Conservation (phyloP, 2,113 vertebrate species). For the Bothrops jararaca region DNA sequence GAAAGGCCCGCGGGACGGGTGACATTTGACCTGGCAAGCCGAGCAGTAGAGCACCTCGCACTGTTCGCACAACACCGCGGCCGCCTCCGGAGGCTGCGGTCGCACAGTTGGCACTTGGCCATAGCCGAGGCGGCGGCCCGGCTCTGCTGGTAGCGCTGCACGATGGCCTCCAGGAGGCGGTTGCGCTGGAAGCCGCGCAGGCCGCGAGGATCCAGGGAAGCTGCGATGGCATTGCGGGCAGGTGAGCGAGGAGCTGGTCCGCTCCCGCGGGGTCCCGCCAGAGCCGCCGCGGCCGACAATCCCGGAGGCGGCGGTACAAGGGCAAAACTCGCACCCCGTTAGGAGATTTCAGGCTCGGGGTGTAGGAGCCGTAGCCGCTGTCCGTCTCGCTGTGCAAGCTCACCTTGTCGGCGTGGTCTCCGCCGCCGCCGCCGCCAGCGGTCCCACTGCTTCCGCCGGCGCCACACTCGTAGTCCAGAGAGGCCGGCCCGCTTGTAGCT, state of each 20-base stretch:
- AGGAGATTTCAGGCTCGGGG: constrained; percentile 90
- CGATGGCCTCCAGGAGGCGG: constrained; percentile 90
- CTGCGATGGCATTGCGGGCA: constrained; percentile 95
- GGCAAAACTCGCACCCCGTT: constrained; percentile 91
- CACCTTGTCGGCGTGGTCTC: constrained; percentile 85
- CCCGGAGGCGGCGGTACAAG: constrained; percentile 67
- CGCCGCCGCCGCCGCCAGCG: background rate
- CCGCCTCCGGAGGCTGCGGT: constrained; percentile 77
- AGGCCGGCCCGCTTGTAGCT: constrained; percentile 19
- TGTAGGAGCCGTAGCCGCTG: constrained; percentile 96
- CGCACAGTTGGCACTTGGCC: constrained; percentile 79
- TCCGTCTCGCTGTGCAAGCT: constrained; percentile 94
- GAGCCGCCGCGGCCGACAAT: constrained; percentile 49
- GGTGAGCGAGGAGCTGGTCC: constrained; percentile 72
- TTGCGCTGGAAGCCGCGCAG: constrained; percentile 91
- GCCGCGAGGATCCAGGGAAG: constrained; percentile 88
- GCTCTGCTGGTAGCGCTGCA: constrained; percentile 83
- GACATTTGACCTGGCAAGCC: constrained; percentile 91
- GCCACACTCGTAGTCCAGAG: constrained; percentile 39
- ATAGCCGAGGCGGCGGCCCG: constrained; percentile 47
- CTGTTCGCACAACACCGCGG: constrained; percentile 88
- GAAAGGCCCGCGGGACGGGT: constrained; percentile 91
- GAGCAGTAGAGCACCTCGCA: constrained; percentile 91
- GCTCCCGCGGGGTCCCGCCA: constrained; percentile 31
- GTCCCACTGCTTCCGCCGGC: constrained; percentile 24